Conservation (phyloP, 2,113 vertebrate genomes). For the Capra hircus region DNA sequence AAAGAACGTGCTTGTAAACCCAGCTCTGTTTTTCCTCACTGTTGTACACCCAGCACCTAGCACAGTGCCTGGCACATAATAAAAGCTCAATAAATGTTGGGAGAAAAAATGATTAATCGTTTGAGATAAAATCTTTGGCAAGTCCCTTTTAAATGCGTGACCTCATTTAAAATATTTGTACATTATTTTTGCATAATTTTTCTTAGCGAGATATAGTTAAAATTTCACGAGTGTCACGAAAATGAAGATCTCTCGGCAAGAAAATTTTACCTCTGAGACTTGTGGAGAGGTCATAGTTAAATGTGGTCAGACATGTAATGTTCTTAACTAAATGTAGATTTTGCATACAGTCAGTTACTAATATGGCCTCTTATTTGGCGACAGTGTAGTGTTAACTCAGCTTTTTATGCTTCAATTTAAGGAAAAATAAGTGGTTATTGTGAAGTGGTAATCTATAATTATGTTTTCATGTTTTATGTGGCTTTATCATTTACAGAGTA, state of each 20-base stretch:
- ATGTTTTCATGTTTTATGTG: conserved; percentile 14
- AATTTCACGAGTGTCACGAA: background rate
- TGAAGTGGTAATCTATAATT: background rate
- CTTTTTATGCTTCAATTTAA: conserved; percentile 32
- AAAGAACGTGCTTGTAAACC: background rate
- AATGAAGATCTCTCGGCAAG: conserved; percentile 25
- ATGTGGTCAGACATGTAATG: background rate
- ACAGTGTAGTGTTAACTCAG: background rate
- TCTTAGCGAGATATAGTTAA: background rate
- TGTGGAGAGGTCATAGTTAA: conserved; percentile 11
- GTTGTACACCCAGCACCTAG: background rate
- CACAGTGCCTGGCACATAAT: conserved; percentile 52
- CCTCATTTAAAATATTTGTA: background rate
- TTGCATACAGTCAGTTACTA: background rate
- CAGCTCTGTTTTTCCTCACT: background rate
- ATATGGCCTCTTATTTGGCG: background rate
- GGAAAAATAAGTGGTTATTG: background rate
- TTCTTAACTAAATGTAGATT: background rate
- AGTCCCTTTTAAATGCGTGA: background rate
- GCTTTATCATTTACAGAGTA: background rate
- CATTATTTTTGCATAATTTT: background rate
- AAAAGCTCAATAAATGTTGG: conserved; percentile 28
- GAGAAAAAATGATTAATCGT: conserved; percentile 1
- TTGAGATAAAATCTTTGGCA: background rate
- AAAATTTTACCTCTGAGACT: conserved; percentile 28